Base-by-base conservation (phyloP, 2,113 vertebrate species). In the Petroica traversi region DNA sequence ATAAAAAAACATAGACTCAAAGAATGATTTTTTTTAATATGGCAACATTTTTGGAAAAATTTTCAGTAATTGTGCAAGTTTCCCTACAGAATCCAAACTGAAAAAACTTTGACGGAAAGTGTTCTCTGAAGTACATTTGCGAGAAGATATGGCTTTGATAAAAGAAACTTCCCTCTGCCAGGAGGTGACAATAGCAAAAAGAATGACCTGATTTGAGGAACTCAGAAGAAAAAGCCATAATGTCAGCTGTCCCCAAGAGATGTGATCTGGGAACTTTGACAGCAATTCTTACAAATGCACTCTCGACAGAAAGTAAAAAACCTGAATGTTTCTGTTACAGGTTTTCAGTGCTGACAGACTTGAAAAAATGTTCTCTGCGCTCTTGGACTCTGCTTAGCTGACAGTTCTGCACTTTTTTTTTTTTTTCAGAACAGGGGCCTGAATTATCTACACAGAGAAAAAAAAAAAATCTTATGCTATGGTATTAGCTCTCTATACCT, bases 181-280 rank as follows among this genome's bases (percentile, higher is more conserved):
- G 54, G 61, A 45, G 41, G 41, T 83, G 66, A 46, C 59, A 79
- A 1, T 41, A 46, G n/a, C 73, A 92, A 67, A 92, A 91, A 72
- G 67, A 95, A 84, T 41, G 72, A 78, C 84, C 91, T 94, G 11
- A 41, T 95, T 95, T 80, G 78, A 90, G 64, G 83, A 92, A 69
- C 59, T 54, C 5, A 3, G 64, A 76, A 73, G n/a, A 89, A 88
- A 66, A 68, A 28, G 8, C 67, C 34, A 91, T 92, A 52, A 81
- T 93, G 82, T 41, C 51, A 87, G 24, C 51, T 46, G 12, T 59
- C 51, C 55, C 38, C 36, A 83, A 26, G 63, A 89, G 63, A 68
- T 71, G 40, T 89, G 73, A 61, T 87, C 80, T 89, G 1, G 4
- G 57, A 74, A 54, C 69, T 92, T 83, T 6, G 15, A 71, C 31